Base-by-base conservation (phyloP, 2,888 invertebrate species). In the Cyaniris semiargus region DNA sequence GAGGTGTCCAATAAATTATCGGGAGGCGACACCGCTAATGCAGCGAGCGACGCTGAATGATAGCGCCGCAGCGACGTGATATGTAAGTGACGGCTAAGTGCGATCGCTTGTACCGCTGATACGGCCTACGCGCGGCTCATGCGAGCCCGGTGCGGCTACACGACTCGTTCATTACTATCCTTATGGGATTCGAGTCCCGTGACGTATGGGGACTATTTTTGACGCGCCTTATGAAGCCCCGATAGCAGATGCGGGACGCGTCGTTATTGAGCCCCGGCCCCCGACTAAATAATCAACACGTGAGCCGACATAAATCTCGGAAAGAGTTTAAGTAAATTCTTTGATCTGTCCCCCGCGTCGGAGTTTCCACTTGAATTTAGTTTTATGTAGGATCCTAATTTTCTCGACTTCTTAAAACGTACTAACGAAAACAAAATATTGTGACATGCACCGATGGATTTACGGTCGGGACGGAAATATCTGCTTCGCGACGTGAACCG, bases 71-170 rank as follows among this genome's bases (percentile, higher is more conserved):
- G 74, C 74, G 85, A 88, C 86, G 82, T 88, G 92, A 91, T 92
- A 91, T 90, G 89, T 89, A 91, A 86, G 87, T 89, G 91, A 90
- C 89, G 88, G 88, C 84, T 92, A 91, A 93, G 93, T 93, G 93
- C 93, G 90, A 93, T 93, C 92, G 91, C 93, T 92, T 93, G 93
- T 93, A 90, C 82, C 85, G 83, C 86, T 85, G 93, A 93, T 93
- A 93, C 89, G 85, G 84, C 87, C 89, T 85, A 86, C 86, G 85
- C 82, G 82, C 81, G 82, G 82, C 82, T 79, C 84, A 86, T 88
- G 86, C 83, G 81, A 80, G 83, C 86, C 85, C 86, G 81, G 88
- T 89, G 85, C 84, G 78, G 56, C 27, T 66, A 86, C 87, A 84
- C 79, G 85, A 79, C 83, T 83, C 82, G 82, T 84, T 86, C 86